Percentiles rank a stretch among this genome's conserved stretches.
Conservation (phyloP, 2,888 invertebrate genomes). For the Agrochola macilenta region DNA sequence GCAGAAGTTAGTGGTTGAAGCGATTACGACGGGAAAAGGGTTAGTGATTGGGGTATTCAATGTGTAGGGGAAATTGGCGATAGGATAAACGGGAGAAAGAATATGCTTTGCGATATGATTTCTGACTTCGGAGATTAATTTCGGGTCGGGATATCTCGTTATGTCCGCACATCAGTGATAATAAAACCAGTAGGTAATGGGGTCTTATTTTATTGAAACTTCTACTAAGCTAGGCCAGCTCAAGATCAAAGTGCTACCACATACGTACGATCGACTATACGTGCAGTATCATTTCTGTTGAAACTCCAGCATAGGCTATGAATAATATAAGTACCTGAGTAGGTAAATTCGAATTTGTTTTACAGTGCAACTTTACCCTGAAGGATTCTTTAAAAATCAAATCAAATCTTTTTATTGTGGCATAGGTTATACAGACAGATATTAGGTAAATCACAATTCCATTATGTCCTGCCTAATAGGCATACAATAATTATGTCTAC, state of each 20-base stretch:
- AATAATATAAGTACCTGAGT: neutral
- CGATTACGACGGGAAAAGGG: slow-evolving; percentile 53
- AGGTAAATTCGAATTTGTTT: neutral
- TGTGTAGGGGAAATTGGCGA: neutral
- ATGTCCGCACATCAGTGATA: neutral
- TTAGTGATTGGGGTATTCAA: neutral
- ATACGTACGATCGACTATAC: neutral
- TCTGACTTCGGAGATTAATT: neutral
- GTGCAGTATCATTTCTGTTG: neutral
- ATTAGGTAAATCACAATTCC: too few relatives aligned
- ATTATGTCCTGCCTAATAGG: too few relatives aligned
- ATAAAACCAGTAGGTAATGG: neutral
- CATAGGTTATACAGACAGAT: too few relatives aligned
- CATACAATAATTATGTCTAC: too few relatives aligned
- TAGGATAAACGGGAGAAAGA: neutral
- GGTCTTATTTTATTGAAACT: neutral
- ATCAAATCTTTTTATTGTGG: too few relatives aligned
- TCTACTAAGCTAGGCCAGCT: neutral
- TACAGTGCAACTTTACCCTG: neutral
- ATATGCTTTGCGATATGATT: neutral
- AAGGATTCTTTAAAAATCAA: neutral
- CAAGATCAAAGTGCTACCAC: neutral
- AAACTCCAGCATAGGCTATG: neutral
- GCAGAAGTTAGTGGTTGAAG: slow-evolving; percentile 70
- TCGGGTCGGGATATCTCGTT: neutral